Base-by-base conservation (phyloP, 2,797 vertebrate species). In the Taeniopygia guttata region DNA sequence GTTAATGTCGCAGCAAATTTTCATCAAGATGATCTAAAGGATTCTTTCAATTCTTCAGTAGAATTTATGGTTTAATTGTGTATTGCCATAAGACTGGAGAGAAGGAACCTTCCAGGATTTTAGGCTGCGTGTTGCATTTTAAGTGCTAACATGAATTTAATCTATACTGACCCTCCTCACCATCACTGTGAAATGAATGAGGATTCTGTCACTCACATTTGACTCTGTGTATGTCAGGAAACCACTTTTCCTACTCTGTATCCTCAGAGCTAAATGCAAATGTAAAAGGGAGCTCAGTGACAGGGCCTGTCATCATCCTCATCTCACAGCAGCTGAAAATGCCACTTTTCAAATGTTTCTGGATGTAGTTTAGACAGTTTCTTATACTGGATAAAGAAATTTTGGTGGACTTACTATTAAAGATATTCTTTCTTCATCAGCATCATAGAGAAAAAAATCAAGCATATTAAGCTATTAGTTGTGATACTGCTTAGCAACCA, bases 31-130 rank as follows among this genome's bases (percentile, higher is more conserved):
- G 13, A 88, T 80, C 62, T 73, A 36, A 56, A 82, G 34, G 45
- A 84, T 91, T 89, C 83, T 95, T 92, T 84, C 66, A 84, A 13
- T 95, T 93, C 81, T 79, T 26, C 56, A 88, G 73, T 83, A 86
- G 67, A 74, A 80, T 82, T 96, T 63, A 76, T 93, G 80, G 51
- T 88, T 84, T 49, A 84, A 84, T 81, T 68, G 48, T 87, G 46
- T 67, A 66, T 85, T 92, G 4, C 68, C 9, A 1, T 70, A 54
- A 64, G 66, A 54, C 58, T 55, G 18, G 54, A 86, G 82, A 84
- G 68, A 89, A 67, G 30, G 16, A 88, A 45, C n/a, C 22, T 76
- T 88, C 46, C 58, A 86, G 46, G 46, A 91, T 90, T 87, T 78
- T 48, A 81, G 36, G 60, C 69, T 75, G 20, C 4, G 0, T 63